These are phyloP conservation scores for Bufotes viridis DNA, from an alignment of 2,797 vertebrate genomes.

Conservation along the genomic window DNA sequence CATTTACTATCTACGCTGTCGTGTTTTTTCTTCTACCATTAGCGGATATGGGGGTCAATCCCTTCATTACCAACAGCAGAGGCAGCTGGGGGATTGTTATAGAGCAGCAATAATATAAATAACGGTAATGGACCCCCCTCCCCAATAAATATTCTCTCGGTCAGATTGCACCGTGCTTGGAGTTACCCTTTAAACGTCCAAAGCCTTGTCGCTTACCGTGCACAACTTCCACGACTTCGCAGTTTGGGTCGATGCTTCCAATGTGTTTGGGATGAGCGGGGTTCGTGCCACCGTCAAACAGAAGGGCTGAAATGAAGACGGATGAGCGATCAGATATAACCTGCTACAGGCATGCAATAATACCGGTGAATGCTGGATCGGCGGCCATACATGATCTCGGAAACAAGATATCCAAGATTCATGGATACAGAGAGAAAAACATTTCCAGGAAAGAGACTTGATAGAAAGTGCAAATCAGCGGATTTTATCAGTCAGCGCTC, in stretches of 20 bases:
- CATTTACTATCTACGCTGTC: neutral
- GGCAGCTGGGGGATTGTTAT: no score
- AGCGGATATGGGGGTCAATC: neutral
- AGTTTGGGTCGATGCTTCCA: conserved; percentile 96
- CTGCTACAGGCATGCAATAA: no score
- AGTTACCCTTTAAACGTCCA: neutral
- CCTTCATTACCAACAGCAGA: neutral
- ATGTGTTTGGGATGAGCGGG: conserved; percentile 93
- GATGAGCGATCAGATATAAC: no score
- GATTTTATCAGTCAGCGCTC: neutral
- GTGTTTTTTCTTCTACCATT: neutral
- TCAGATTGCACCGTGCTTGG: no score
- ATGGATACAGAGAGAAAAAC: neutral
- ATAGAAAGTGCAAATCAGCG: neutral
- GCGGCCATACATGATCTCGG: neutral
- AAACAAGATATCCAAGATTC: neutral
- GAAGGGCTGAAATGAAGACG: conserved; percentile 80
- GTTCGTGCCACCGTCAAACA: conserved; percentile 88
- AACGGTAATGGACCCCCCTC: no score
- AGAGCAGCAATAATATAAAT: no score
- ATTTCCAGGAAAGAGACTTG: neutral
- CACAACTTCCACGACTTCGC: conserved; percentile 90
- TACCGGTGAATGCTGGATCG: no score
- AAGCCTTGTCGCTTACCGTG: conserved; percentile 79
- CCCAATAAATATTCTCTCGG: no score